Percentiles rank a stretch among this genome's conserved stretches.
Conservation (phyloP, 2,113 vertebrate genomes). For the Kryptolebias marmoratus region DNA sequence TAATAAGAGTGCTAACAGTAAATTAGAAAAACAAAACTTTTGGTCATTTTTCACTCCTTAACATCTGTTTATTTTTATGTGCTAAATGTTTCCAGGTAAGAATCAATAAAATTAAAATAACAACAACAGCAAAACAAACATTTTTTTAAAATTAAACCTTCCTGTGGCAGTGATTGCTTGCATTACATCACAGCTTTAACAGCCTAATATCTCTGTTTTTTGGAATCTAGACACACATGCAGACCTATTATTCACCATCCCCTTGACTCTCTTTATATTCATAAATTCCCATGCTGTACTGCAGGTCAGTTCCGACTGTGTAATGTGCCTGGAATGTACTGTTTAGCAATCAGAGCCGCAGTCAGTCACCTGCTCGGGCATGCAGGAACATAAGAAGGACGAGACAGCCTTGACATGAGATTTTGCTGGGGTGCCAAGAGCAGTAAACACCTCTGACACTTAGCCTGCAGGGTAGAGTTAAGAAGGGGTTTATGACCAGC, state of each 20-base stretch:
- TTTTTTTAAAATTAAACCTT: too few species aligned
- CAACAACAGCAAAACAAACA: too few species aligned
- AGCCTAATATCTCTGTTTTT: too few species aligned
- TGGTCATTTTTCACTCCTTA: too few species aligned
- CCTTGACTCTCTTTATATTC: slow-evolving; percentile 7
- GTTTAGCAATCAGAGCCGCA: slow-evolving; percentile 32
- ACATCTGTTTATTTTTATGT: too few species aligned
- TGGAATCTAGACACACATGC: not conserved
- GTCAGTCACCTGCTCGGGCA: slow-evolving; percentile 37
- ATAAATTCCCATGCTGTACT: not conserved
- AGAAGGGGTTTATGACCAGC: slow-evolving; percentile 42
- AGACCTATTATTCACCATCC: not conserved
- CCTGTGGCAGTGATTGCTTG: too few species aligned
- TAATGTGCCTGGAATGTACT: slow-evolving; percentile 11
- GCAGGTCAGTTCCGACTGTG: not conserved
- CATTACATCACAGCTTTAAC: too few species aligned
- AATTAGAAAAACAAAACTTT: too few species aligned
- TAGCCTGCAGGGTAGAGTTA: not conserved
- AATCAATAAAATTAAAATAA: too few species aligned
- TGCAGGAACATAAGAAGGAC: slow-evolving; percentile 48
- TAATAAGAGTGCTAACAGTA: too few species aligned
- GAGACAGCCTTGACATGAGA: slow-evolving; percentile 40
- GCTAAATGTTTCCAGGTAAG: too few species aligned
- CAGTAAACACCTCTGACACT: slow-evolving; percentile 47
- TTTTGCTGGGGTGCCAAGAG: slow-evolving; percentile 15